Percentiles rank a stretch among this genome's conserved stretches.
Conservation (phyloP, 2,888 invertebrate species). For the Herminia tarsipennalis region DNA sequence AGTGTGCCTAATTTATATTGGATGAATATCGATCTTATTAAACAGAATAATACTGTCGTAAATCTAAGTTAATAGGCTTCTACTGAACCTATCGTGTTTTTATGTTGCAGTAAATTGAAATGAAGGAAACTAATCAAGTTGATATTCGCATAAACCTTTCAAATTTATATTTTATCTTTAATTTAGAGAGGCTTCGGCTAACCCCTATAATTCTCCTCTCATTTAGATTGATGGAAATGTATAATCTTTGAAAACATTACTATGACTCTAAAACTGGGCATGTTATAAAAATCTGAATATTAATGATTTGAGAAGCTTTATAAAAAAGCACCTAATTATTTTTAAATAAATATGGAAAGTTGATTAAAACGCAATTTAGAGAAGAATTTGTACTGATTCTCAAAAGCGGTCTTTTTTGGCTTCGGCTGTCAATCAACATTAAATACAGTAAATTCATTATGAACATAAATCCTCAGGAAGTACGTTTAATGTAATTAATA, state of each 20-base stretch:
- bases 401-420: background rate
- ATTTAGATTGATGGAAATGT: constrained; percentile 27
- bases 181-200: constrained; percentile 29
- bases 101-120: constrained; percentile 42
- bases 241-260: too few relatives aligned
- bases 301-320: constrained; percentile 9
- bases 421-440: background rate
- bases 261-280: constrained; percentile 21
- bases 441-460: background rate
- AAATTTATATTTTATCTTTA: constrained; percentile 40
- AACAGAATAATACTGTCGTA: constrained; percentile 33
- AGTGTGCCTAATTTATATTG: constrained; percentile 32
- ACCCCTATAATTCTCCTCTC: constrained; percentile 25
- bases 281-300: constrained; percentile 20
- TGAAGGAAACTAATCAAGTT: constrained; percentile 45
- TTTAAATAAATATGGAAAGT: background rate
- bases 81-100: constrained; percentile 35
- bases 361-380: background rate
- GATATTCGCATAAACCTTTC: constrained; percentile 40
- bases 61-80: constrained; percentile 35
- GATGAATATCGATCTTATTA: constrained; percentile 34
- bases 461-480: background rate
- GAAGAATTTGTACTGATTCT: background rate
- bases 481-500: too few relatives aligned
- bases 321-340: background rate